Base-by-base conservation (phyloP, 37 sponge, comb jelly and placozoan genomes). In the Petrosia ficiformis region DNA sequence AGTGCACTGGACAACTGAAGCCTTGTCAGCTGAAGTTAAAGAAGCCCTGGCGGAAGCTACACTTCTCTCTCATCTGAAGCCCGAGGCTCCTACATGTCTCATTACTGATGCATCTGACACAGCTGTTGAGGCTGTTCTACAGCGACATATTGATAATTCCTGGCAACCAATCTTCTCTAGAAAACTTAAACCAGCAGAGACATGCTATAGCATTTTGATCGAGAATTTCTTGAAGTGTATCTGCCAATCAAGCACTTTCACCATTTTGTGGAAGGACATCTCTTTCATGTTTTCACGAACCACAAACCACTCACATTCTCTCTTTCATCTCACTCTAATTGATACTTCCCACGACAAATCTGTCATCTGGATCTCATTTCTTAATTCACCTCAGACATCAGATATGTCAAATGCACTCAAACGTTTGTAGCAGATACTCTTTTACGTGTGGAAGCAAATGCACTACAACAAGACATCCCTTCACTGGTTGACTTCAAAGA, bases 401-500 rank as follows among this genome's bases (percentile, higher is more conserved):
- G 39, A 5, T 40, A 77, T 25, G 57, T 80, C 10, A 71, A 22
- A 10, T 72, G 81, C 4, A 61, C 24, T 2, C 35, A 33, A 29
- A 80, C 70, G 21, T 8, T 65, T 42, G 81, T 66, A 28, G 81
- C 81, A n/a, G 80, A 85, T 40, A 71, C 86, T 19, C 60, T 79
- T 35, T 79, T 76, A 22, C 59, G 75, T 5, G 24, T 74, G 14
- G 44, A 37, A 42, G 54, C 21, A 0, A 67, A 73, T 38, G 48
- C 65, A 48, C 5, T 61, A n/a, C 56, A 72, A 30, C 41, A 39
- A 16, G 32, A 6, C 32, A 24, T 8, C 8, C 10, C 10, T 8
- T 30, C 74, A 52, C 57, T 52, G 11, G 19, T 64, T 4, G 77
- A 75, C 25, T 63, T 75, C 26, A 26, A 26, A 14, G 42, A 21